Percentiles rank a stretch among this genome's conserved stretches.
phyloP scores from a whole-genome alignment of 35 echinoderm and acorn worm genomes.

The Lytechinus pictus region DNA sequence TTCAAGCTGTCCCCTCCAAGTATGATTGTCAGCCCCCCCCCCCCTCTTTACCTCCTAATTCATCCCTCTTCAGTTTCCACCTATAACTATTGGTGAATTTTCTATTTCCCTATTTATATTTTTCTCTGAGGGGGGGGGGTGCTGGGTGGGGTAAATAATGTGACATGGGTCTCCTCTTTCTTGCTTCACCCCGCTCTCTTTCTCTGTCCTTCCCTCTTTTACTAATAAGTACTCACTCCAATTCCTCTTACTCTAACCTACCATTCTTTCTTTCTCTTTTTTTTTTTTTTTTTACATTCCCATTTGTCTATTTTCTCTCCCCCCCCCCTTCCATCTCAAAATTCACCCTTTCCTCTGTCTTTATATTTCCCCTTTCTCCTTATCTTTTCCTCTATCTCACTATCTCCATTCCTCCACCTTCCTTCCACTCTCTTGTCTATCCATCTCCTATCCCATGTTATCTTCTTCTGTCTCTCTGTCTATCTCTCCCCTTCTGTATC shows the following conservation, averaged over 20 bases:
- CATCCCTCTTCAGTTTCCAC: background rate
- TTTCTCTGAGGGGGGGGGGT: no score
- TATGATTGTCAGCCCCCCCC: background rate
- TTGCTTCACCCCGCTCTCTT: background rate
- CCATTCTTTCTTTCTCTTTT: background rate
- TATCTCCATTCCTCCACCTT: background rate
- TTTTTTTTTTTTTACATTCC: background rate
- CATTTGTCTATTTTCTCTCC: background rate
- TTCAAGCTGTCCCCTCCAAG: slow-evolving; percentile 8
- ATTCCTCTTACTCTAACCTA: no score
- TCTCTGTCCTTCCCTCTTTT: background rate
- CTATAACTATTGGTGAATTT: background rate
- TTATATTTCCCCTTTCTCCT: background rate
- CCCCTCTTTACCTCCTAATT: background rate
- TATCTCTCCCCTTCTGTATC: background rate
- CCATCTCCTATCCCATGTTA: background rate
- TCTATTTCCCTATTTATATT: no score
- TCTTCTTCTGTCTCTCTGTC: background rate
- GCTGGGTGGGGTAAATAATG: no score
- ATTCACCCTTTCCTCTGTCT: background rate
- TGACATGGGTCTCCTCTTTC: background rate
- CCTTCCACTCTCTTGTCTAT: background rate
- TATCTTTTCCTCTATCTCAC: background rate
- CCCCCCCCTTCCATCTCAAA: background rate
- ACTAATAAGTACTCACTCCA: no score